A percentile compares a stretch with the other conserved stretches of the same genome.
These are phyloP conservation scores for Cephus cinctus DNA, from an alignment of 1,140 invertebrate species.

Conservation along the genomic window DNA sequence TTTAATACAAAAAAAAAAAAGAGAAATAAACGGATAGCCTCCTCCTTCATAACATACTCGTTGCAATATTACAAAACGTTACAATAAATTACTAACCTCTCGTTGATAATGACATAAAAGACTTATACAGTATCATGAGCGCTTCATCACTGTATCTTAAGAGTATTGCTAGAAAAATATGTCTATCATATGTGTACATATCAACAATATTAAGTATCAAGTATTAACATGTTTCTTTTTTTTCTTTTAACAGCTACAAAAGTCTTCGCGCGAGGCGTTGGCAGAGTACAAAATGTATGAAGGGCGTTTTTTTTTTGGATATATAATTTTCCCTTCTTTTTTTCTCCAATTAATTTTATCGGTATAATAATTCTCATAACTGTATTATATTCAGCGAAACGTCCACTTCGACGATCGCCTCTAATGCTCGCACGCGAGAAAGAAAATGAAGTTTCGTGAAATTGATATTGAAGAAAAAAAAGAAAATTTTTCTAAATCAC, in stretches of 20 bases:
- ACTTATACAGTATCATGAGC: constrained; percentile 1
- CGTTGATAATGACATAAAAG: constrained; percentile 8
- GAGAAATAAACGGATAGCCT: background rate
- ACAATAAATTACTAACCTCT: too few relatives aligned
- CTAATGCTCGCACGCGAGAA: background rate
- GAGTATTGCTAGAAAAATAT: constrained; percentile 33
- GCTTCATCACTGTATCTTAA: background rate
- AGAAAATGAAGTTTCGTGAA: background rate
- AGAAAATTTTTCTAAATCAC: background rate
- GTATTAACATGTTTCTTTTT: constrained; percentile 28
- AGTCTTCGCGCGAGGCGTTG: constrained; percentile 10
- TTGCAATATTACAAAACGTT: too few relatives aligned
- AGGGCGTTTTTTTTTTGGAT: too few relatives aligned
- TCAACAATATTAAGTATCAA: constrained; percentile 28
- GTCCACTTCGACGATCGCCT: background rate
- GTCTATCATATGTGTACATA: constrained; percentile 17
- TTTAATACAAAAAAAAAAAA: constrained; percentile 3
- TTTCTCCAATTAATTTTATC: constrained; percentile 12
- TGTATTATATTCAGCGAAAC: background rate
- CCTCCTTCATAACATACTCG: too few relatives aligned
- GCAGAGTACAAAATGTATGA: constrained; percentile 24
- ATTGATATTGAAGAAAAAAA: background rate
- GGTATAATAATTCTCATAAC: too few relatives aligned
- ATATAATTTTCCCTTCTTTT: too few relatives aligned
- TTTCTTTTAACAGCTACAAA: constrained; percentile 24